Evolutionary conservation across 2,797 vertebrate genomes (phyloP).

Genomic region (Paedocypris micromegethes): DNA sequence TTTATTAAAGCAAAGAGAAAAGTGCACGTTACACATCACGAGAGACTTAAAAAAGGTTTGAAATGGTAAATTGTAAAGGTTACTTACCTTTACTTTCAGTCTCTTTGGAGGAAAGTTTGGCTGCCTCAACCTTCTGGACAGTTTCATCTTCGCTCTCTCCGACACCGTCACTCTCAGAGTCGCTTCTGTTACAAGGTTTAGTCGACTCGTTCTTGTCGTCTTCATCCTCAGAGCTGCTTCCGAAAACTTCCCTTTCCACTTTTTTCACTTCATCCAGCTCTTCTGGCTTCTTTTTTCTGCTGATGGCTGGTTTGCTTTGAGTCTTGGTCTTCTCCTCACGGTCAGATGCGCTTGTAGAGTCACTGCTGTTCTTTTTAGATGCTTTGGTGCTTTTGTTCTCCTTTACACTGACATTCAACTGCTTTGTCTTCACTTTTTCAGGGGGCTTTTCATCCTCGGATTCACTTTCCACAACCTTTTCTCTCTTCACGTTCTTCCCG

Average conservation of each 20-base stretch:
- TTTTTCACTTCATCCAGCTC: conserved; percentile 35
- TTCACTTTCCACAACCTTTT: not conserved
- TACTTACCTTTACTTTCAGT: conserved; percentile 37
- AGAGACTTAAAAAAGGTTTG: not conserved
- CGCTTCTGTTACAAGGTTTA: conserved; percentile 5
- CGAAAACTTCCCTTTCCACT: conserved; percentile 42
- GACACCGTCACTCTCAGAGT: conserved; percentile 20
- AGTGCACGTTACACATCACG: too few species aligned
- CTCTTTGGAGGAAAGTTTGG: conserved; percentile 28
- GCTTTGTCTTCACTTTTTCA: too few species aligned
- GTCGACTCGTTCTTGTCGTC: conserved; percentile 36
- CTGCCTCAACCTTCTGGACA: conserved; percentile 9
- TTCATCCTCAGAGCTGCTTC: conserved; percentile 44
- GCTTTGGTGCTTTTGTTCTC: too few species aligned
- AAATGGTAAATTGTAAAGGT: conserved; percentile 40
- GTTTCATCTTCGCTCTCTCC: conserved; percentile 15
- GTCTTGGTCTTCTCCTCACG: not conserved
- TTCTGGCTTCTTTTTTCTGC: not conserved
- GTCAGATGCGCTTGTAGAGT: too few species aligned
- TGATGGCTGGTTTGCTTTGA: conserved; percentile 8
- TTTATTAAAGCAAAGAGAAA: not conserved
- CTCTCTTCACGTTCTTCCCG: conserved; percentile 16
- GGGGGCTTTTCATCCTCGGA: conserved; percentile 39
- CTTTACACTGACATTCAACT: too few species aligned
- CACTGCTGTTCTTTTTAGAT: too few species aligned